Base-by-base conservation (phyloP, 2,888 invertebrate species). In the Druceiella hillmani region DNA sequence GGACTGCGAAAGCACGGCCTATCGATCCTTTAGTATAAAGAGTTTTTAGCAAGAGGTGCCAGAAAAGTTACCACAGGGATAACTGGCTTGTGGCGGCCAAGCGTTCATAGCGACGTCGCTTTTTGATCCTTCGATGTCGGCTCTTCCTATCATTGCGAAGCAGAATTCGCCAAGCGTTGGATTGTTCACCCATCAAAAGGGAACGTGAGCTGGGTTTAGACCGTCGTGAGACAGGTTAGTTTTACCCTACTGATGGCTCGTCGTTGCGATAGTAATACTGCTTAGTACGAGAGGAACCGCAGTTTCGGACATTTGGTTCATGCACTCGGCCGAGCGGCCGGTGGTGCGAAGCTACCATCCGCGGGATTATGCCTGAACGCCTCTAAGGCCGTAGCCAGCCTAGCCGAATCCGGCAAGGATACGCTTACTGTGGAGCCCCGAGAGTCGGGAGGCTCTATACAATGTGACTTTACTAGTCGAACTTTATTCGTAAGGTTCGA, bases 131-230 rank as follows among this genome's bases (percentile, higher is more conserved):
- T 81, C 77, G 77, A 79, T 79, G 75, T 80, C 78, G 78, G 77
- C 78, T 81, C 77, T 79, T 79, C 78, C 78, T 80, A 79, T 78
- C 77, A 78, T 80, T 77, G 76, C 66, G 77, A 79, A 78, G 78
- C 79, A 74, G 74, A 79, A 78, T 74, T 78, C 72, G 64, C 75
- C 69, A 78, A 78, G 78, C 68, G 77, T 79, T 68, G 78, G 78
- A 79, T 80, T 80, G 78, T 79, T 80, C 76, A 78, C 75, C 76
- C 76, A 67, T 70, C 61, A 74, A 76, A 60, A 75, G 75, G 74
- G 74, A 77, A 76, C 70, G 73, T 76, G 76, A 76, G 75, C 74
- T 74, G 74, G 74, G 74, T 74, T 77, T 75, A 75, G 75, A 76
- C 74, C 72, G 74, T 76, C 75, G 74, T 72, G 74, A 74, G 74